These are phyloP conservation scores for Pachymerium ferrugineum DNA, from an alignment of 2,888 invertebrate species.

Conservation along the genomic window DNA sequence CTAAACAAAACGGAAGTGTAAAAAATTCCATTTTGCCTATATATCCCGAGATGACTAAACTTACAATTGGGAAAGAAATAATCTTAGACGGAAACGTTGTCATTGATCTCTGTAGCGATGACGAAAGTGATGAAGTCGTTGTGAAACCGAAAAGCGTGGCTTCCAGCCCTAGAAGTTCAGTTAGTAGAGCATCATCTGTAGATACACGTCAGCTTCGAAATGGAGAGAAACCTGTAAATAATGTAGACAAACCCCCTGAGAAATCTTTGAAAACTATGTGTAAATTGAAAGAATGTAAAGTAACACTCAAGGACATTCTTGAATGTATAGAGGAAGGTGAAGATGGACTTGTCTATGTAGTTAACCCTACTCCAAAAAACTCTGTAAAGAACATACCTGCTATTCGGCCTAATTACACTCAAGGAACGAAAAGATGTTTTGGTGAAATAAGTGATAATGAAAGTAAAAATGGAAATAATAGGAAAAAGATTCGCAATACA, in stretches of 20 bases:
- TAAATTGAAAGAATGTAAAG: neutral
- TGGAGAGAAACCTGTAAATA: neutral
- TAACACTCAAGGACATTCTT: neutral
- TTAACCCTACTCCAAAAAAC: neutral
- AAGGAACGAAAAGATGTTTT: too few species aligned
- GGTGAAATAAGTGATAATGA: too few species aligned
- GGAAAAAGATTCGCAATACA: too few species aligned
- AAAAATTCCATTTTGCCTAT: too few species aligned
- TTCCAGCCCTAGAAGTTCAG: neutral
- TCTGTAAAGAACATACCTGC: neutral
- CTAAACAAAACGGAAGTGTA: too few species aligned
- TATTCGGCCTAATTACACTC: too few species aligned
- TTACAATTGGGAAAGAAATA: constrained; percentile 4
- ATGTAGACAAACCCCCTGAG: neutral
- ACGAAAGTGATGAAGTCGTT: constrained; percentile 6
- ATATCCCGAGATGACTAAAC: too few species aligned
- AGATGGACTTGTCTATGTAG: neutral
- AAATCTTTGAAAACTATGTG: neutral
- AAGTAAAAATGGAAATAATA: too few species aligned
- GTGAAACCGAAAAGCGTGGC: neutral
- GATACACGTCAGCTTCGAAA: too few species aligned
- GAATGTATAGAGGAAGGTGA: neutral
- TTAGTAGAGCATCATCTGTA: too few species aligned
- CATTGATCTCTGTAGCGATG: constrained; percentile 17
- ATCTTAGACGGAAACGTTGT: neutral